Conservation (phyloP, 1,140 invertebrate species). For the Araneus ventricosus region DNA sequence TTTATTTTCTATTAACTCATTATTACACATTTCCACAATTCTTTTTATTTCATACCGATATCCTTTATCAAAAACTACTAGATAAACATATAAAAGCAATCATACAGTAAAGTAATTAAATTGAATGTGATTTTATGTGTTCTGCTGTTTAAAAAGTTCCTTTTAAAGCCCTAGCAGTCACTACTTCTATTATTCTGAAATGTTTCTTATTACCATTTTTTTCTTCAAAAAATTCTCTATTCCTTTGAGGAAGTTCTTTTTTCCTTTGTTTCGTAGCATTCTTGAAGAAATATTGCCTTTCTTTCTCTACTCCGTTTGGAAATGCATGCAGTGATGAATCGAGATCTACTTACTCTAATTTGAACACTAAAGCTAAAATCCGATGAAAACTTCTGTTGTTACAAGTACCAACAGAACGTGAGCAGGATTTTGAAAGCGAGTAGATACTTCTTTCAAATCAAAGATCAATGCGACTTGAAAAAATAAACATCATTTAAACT, state of each 20-base stretch:
- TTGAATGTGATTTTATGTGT: too few species aligned
- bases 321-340: background rate
- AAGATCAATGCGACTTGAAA: constrained; percentile 6
- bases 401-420: constrained; percentile 10
- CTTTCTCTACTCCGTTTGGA: background rate
- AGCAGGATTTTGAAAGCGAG: background rate
- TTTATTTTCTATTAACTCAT: too few species aligned
- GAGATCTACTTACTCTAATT: background rate
- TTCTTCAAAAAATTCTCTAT: background rate
- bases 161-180: too few species aligned
- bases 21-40: too few species aligned
- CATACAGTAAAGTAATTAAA: too few species aligned
- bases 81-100: too few species aligned
- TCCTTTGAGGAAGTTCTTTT: background rate
- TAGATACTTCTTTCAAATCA: constrained; percentile 31
- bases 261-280: background rate
- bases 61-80: too few species aligned
- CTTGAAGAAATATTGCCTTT: background rate
- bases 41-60: too few species aligned
- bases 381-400: constrained; percentile 8
- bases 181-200: too few species aligned
- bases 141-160: too few species aligned
- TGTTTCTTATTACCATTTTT: background rate
- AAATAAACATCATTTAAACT: constrained; percentile 27
- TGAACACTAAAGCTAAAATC: constrained; percentile 21